Conservation (phyloP, 2,888 invertebrate species). For the Papilio protenor region DNA sequence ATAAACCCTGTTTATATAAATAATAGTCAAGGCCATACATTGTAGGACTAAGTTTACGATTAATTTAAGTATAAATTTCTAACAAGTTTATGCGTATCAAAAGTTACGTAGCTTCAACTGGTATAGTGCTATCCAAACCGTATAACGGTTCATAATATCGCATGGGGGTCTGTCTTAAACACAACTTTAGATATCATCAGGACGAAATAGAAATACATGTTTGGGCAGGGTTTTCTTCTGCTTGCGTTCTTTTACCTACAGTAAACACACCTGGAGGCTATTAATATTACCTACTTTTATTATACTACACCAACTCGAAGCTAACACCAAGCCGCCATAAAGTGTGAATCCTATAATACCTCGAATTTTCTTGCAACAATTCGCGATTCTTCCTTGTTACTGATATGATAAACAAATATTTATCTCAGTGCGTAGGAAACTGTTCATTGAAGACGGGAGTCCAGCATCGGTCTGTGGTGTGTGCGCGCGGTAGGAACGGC, state of each 20-base stretch:
- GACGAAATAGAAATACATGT: background rate
- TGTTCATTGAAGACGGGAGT: conserved; percentile 68
- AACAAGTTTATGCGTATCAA: background rate
- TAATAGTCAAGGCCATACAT: background rate
- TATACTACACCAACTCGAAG: background rate
- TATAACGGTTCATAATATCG: background rate
- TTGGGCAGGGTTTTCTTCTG: background rate
- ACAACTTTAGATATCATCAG: background rate
- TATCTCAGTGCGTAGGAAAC: conserved; percentile 72
- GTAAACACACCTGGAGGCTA: too few relatives aligned
- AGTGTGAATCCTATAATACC: background rate
- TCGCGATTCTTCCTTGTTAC: background rate
- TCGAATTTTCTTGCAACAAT: background rate
- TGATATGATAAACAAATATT: background rate
- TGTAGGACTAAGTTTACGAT: background rate
- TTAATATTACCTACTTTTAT: too few relatives aligned
- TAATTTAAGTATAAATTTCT: background rate
- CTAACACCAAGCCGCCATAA: background rate
- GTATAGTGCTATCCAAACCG: background rate
- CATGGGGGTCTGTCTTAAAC: too few relatives aligned
- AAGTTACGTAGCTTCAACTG: background rate
- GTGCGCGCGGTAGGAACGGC: conserved; percentile 67
- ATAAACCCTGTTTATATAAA: background rate
- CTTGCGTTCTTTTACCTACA: background rate
- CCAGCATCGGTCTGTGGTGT: conserved; percentile 80